phyloP scores from a whole-genome alignment of 1,140 invertebrate genomes.

The Tenebrio molitor region DNA sequence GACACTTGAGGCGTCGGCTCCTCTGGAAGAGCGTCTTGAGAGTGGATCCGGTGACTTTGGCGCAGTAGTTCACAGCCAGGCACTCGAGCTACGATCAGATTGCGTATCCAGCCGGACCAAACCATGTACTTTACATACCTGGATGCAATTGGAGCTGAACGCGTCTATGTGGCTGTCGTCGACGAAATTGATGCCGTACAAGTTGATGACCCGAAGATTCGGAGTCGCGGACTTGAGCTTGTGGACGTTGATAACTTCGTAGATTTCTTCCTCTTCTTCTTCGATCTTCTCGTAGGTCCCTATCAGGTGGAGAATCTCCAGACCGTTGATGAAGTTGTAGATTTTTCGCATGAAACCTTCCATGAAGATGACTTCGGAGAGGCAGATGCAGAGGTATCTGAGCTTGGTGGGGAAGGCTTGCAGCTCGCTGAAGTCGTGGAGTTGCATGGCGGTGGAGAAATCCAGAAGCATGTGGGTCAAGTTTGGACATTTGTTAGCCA shows the following conservation, averaged over 20 bases:
- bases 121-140: slow-evolving; percentile 9
- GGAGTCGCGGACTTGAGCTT: slow-evolving; percentile 97
- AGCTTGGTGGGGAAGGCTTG: slow-evolving; percentile 99
- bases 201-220: slow-evolving; percentile 94
- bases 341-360: slow-evolving; percentile 99
- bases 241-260: slow-evolving; percentile 99
- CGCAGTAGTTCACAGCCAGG: slow-evolving; percentile 95
- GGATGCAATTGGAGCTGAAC: slow-evolving; percentile 93
- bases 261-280: slow-evolving; percentile 99
- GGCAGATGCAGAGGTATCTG: slow-evolving; percentile 95
- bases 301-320: slow-evolving; percentile 98
- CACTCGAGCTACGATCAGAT: slow-evolving; percentile 88
- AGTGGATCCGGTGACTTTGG: slow-evolving; percentile 97
- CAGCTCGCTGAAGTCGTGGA: slow-evolving; percentile 99
- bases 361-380: slow-evolving; percentile 99
- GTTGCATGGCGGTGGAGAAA: slow-evolving; percentile 98
- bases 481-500: slow-evolving; percentile 97
- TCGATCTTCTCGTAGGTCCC: slow-evolving; percentile 99
- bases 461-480: slow-evolving; percentile 98
- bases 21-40: slow-evolving; percentile 95
- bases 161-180: slow-evolving; percentile 99
- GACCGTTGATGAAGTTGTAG: slow-evolving; percentile 98
- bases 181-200: slow-evolving; percentile 98
- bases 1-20: slow-evolving; percentile 91
- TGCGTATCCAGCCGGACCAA: not conserved